A percentile compares a stretch with the other conserved stretches of the same genome.
Evolutionary conservation across 2,113 vertebrate species (phyloP).

Genomic region (Eclectus roratus): DNA sequence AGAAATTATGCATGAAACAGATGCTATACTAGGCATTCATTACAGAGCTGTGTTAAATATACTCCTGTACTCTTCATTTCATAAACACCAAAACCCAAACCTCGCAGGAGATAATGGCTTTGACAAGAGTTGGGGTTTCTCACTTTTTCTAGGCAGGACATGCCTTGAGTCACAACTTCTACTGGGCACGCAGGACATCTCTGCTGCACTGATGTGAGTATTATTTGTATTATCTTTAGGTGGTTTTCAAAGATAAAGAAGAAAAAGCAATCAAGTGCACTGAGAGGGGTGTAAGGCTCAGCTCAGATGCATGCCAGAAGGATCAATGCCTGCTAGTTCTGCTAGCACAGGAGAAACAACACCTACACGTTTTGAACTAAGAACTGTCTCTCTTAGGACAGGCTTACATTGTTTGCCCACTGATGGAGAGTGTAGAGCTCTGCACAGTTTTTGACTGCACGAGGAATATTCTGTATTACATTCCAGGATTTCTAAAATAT

Average conservation of each 20-base stretch:
- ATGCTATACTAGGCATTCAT: background rate
- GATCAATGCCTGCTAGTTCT: background rate
- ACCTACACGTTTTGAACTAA: background rate
- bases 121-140: background rate
- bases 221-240: background rate
- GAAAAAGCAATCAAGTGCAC: background rate
- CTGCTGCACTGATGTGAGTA: too few species aligned
- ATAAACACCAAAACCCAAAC: background rate
- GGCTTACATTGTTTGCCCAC: background rate
- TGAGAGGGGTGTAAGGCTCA: background rate
- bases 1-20: background rate
- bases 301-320: background rate
- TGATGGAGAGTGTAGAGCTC: background rate
- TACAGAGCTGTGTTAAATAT: background rate
- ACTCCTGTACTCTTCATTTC: background rate
- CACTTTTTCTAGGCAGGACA: background rate
- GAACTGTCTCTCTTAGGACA: background rate
- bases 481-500: background rate
- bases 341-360: background rate
- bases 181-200: background rate
- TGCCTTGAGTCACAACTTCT: background rate
- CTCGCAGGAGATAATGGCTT: background rate
- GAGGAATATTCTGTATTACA: background rate
- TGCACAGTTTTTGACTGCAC: background rate
- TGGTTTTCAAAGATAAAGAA: background rate